Percentiles rank a stretch among this genome's conserved stretches.
phyloP scores from a whole-genome alignment of 2,113 vertebrate genomes.

The Nothoprocta pentlandii region DNA sequence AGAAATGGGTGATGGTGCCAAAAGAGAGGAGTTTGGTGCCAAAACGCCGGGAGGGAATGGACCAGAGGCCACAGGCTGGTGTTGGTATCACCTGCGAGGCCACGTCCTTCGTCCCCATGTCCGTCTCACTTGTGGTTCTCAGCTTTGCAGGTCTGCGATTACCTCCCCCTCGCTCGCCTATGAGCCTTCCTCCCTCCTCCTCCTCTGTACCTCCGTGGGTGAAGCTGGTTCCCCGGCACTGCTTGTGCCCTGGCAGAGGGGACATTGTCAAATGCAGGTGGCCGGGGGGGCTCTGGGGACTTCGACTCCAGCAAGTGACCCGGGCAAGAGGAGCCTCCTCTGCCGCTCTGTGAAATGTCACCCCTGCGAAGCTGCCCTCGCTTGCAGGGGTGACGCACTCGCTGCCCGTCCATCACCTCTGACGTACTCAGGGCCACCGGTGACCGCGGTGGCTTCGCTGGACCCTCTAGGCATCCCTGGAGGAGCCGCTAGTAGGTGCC shows the following conservation, averaged over 20 bases:
- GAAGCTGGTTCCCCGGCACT: too few relatives aligned
- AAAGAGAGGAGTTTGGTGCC: neutral
- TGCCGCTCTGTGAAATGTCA: neutral
- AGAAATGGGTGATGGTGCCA: conserved; percentile 25
- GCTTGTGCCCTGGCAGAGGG: neutral
- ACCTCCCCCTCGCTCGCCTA: neutral
- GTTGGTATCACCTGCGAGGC: neutral
- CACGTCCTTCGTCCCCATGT: neutral
- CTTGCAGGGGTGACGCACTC: neutral
- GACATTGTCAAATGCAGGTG: neutral
- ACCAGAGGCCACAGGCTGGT: neutral
- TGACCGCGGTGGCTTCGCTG: neutral
- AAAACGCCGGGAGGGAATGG: neutral
- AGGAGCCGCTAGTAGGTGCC: neutral
- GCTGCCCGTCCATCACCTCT: neutral
- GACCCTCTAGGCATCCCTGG: neutral
- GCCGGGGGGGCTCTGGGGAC: neutral
- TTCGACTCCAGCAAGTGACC: too few relatives aligned
- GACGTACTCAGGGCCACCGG: fast-evolving
- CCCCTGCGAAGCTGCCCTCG: neutral
- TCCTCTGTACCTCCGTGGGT: too few relatives aligned
- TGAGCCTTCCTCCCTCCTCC: neutral
- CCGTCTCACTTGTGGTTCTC: neutral
- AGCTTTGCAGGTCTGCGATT: neutral
- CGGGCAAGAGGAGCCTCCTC: neutral